Evolutionary conservation across 1,140 invertebrate genomes (phyloP).

Genomic region (Penaeus vannamei): DNA sequence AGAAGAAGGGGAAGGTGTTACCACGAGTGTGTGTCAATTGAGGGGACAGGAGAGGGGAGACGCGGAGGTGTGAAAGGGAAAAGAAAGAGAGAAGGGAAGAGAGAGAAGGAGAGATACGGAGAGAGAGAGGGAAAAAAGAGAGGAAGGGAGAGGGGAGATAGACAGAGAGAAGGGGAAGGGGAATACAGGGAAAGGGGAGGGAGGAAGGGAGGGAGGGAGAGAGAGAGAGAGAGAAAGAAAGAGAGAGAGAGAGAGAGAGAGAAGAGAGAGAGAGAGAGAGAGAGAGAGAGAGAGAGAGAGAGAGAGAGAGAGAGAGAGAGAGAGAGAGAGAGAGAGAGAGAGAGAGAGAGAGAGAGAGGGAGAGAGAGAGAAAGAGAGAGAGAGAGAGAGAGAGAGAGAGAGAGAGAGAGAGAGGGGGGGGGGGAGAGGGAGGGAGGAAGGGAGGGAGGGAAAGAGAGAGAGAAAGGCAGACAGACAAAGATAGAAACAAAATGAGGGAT

Average conservation of each 20-base stretch:
- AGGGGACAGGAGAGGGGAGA: background rate
- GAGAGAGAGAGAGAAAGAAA: background rate
- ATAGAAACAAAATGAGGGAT: no score
- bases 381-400: no score
- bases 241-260: background rate
- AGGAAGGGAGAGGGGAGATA: background rate
- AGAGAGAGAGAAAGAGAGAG: no score
- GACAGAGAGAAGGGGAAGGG: background rate
- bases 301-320: background rate
- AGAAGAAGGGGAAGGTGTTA: background rate
- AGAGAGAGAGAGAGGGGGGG: no score
- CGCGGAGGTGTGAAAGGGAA: slow-evolving; percentile 12
- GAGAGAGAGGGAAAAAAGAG: background rate
- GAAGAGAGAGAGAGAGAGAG: background rate
- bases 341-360: slow-evolving; percentile 32
- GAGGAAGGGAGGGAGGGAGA: background rate
- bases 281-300: background rate
- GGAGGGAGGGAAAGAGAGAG: no score
- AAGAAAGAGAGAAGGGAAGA: slow-evolving; percentile 6
- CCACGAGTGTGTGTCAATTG: background rate
- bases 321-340: slow-evolving; percentile 40
- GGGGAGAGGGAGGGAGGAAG: no score
- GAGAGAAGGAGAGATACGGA: background rate
- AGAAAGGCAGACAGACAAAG: no score
- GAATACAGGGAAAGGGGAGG: background rate